A percentile compares a stretch with the other conserved stretches of the same genome.
Conservation (phyloP, 1,140 invertebrate genomes). For the Alviniconcha marisindica region DNA sequence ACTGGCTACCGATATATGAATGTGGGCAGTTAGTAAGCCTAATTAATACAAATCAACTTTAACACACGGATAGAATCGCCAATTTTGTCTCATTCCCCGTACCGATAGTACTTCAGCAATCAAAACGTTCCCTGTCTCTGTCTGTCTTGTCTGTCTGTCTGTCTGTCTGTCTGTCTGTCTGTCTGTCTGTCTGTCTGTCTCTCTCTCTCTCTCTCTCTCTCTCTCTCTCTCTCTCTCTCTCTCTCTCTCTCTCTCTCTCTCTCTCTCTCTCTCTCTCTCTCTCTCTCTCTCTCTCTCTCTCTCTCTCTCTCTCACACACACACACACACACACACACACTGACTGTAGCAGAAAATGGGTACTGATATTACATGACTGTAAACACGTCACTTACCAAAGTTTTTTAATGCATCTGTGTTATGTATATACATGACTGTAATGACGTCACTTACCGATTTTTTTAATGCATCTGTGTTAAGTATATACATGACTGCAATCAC, state of each 20-base stretch:
- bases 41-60: too few relatives aligned
- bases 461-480: neutral
- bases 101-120: too few relatives aligned
- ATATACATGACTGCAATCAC: neutral
- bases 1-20: too few relatives aligned
- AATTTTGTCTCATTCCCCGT: too few relatives aligned
- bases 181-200: neutral
- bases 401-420: neutral
- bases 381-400: neutral
- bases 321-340: too few relatives aligned
- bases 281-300: neutral
- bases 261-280: too few relatives aligned
- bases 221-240: neutral
- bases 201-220: neutral
- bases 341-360: too few relatives aligned
- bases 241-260: neutral
- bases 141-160: neutral
- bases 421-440: neutral
- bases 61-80: too few relatives aligned
- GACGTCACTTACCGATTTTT: neutral
- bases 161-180: neutral
- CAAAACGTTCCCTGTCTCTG: neutral
- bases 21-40: too few relatives aligned
- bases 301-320: conserved; percentile 14
- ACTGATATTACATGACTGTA: too few relatives aligned